Conservation (phyloP, 2,888 invertebrate genomes). For the Drosophila maculinotata region DNA sequence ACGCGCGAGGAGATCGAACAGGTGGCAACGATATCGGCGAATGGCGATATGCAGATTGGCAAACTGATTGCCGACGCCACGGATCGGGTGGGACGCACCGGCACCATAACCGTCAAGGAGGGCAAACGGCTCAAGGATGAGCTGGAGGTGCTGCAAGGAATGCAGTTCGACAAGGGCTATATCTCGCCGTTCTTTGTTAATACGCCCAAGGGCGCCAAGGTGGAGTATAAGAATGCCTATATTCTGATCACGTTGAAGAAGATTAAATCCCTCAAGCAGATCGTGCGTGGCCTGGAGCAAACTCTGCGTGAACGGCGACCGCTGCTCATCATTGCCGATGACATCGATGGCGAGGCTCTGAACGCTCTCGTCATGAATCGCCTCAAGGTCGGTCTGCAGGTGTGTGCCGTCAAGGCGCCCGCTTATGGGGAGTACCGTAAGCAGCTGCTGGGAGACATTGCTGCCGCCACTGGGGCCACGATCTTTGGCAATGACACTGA, state of each 20-base stretch:
- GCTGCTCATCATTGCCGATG: slow-evolving; percentile 97
- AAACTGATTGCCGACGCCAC: slow-evolving; percentile 98
- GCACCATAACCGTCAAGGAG: slow-evolving; percentile 99
- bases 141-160: slow-evolving; percentile 97
- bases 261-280: slow-evolving; percentile 97
- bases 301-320: slow-evolving; percentile 97
- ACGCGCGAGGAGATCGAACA: slow-evolving; percentile 99
- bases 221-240: slow-evolving; percentile 98
- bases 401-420: slow-evolving; percentile 97
- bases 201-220: slow-evolving; percentile 97
- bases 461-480: slow-evolving; percentile 95
- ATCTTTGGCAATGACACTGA: slow-evolving; percentile 97
- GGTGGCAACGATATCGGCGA: slow-evolving; percentile 99
- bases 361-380: slow-evolving; percentile 97
- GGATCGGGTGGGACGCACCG: slow-evolving; percentile 98
- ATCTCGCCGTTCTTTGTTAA: slow-evolving; percentile 99
- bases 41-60: slow-evolving; percentile 97
- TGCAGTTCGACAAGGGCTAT: slow-evolving; percentile 99
- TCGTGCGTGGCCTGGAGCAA: slow-evolving; percentile 97
- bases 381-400: slow-evolving; percentile 95
- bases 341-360: slow-evolving; percentile 97
- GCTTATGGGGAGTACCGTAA: slow-evolving; percentile 98
- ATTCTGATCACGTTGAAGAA: slow-evolving; percentile 98
- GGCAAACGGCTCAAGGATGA: slow-evolving; percentile 98
- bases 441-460: slow-evolving; percentile 96